Evolutionary conservation across 2,888 invertebrate genomes (phyloP).

Genomic region (Folsomia candida): DNA sequence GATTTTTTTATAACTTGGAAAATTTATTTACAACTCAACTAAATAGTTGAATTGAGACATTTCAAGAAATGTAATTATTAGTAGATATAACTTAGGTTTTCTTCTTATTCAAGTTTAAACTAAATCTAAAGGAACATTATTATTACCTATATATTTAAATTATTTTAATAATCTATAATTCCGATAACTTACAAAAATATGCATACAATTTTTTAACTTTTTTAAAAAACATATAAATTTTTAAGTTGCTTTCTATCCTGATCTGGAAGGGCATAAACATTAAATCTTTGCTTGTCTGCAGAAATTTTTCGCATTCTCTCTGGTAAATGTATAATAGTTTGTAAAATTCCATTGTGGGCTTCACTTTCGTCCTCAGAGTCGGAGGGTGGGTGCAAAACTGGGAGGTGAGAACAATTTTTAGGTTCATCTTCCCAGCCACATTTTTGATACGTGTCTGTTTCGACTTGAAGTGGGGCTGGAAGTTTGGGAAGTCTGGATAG

Average conservation of each 20-base stretch:
- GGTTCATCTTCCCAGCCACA: conserved; percentile 30
- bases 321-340: conserved; percentile 29
- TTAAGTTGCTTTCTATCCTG: conserved; percentile 29
- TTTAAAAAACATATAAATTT: conserved; percentile 27
- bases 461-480: conserved; percentile 35
- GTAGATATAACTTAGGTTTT: no score
- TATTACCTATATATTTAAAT: no score
- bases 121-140: no score
- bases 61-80: no score
- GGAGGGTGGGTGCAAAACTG: conserved; percentile 23
- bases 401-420: conserved; percentile 27
- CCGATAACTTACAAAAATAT: no score
- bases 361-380: conserved; percentile 25
- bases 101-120: no score
- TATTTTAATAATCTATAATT: no score
- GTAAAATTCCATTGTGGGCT: neutral
- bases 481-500: conserved; percentile 12
- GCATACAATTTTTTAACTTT: no score
- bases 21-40: no score
- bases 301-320: conserved; percentile 28
- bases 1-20: no score
- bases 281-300: conserved; percentile 27
- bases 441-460: conserved; percentile 31
- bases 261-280: conserved; percentile 26
- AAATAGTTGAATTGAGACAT: no score